Base-by-base conservation (phyloP, 2,888 invertebrate species). In the Drosophila kambysellisi region DNA sequence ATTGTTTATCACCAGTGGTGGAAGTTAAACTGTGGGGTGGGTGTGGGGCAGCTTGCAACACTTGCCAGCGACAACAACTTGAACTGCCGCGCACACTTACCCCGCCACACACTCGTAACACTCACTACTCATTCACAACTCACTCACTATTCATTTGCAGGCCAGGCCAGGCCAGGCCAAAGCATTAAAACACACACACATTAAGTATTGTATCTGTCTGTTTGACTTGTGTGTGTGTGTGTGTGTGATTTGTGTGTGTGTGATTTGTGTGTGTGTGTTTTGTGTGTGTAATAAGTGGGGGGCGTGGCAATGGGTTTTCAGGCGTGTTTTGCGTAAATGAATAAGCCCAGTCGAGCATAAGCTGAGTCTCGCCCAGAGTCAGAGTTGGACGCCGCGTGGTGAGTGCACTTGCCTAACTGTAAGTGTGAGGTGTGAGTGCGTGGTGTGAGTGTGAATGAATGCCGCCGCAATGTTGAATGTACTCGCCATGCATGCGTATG, bases 401-500 rank as follows among this genome's bases (percentile, higher is more conserved):
- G 67, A 82, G 74, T 85, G 88, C 83, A 88, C 83, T 84, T 87
- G 70, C 63, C 64, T 46, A 68, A 68, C 46, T 12, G 7, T 56
- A 17, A 20, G 37, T 17, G 25, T n/a, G 17, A 17, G 50, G 11
- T 12, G 56, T 69, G 70, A 52, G 65, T 73, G 69, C 25, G 11
- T 8, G 43, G 7, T 7, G 53, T 68, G 69, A 52, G 64, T 73
- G 70, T 46, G 67, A 65, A 66, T 67, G 75, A 74, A 81, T 71
- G 71, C 68, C 64, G 73, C 63, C 78, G 79, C 81, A 82, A 76
- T 81, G 89, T 74, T 74, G 71, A 86, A 89, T 81, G 89, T 89
- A 82, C 90, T 89, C 75, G 81, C 89, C 74, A 86, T 88, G 87
- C 79, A 90, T 83, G 89, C 85, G 83, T 89, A 78, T 88, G 86